Evolutionary conservation across 2,797 vertebrate species (phyloP), one percentile per base, ranked within the genome.

Genomic region (Cetoscarus ocellatus): DNA sequence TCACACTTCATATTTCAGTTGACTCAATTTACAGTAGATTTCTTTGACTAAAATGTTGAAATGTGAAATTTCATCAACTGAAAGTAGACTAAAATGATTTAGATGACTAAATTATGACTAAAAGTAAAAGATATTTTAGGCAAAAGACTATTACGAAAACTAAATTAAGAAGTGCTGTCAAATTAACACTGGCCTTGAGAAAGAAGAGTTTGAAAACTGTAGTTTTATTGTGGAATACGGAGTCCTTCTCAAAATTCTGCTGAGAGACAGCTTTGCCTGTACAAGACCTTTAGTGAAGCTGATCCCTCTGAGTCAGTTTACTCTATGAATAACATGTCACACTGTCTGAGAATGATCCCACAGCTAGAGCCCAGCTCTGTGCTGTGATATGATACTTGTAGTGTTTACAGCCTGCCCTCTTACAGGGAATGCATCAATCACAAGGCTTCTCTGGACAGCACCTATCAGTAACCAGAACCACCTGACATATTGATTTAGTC

Each of bases 241-340:
- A 27, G 27, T 27, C 27, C 27, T 27, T 4, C 27, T 27, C 27
- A 27, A 27, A 27, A 27, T 27, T 27, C 27, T 45, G 54, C 44
- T 59, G 39, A 10, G 43, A 38, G 51, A 69, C 64, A 40, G 53
- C 57, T 34, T 70, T n/a, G 19, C 19, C 53, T 43, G 67, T 42
- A 67, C 0, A 10, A 79, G 79, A 79, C 79, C 74, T 81, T 83
- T 80, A 35, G 19, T 48, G 49, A 44, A 54, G 65, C 50, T 77
- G 58, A 61, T 75, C 64, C 35, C 7, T 67, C 66, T 19, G 69
- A 75, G 75, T 84, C 82, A 42, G 68, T 75, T 84, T 59, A 58
- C 70, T 80, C 88, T 85, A 84, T 85, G 86, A 91, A 87, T 91
- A 89, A 89, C 68, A 38, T 77, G 82, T 79, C 76, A 80, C 79